These are phyloP conservation scores for Odontocerum albicorne DNA, from an alignment of 2,888 invertebrate genomes.

Conservation along the genomic window DNA sequence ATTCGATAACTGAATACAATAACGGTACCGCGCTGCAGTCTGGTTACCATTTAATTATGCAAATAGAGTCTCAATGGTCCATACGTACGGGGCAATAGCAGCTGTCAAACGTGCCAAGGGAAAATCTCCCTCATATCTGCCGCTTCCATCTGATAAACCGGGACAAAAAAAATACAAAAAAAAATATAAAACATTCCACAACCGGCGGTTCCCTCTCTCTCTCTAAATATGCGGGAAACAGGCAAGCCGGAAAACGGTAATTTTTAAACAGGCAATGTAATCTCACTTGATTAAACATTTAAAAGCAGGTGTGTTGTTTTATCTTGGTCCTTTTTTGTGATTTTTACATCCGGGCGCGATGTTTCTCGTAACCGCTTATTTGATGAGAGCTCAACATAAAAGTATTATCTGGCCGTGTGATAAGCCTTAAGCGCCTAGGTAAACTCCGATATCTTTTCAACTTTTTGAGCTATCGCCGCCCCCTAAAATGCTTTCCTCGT, in stretches of 20 bases:
- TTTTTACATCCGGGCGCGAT: slow-evolving; percentile 13
- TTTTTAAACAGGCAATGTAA: slow-evolving; percentile 29
- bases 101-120: slow-evolving; percentile 27
- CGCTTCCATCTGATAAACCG: slow-evolving; percentile 17
- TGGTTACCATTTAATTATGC: slow-evolving; percentile 62
- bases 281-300: slow-evolving; percentile 33
- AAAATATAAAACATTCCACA: slow-evolving; percentile 5
- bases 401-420: slow-evolving; percentile 4
- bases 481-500: too few species aligned
- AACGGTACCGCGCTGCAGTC: slow-evolving; percentile 43
- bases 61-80: slow-evolving; percentile 48
- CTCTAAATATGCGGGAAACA: slow-evolving; percentile 2
- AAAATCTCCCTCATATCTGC: slow-evolving; percentile 21
- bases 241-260: slow-evolving; percentile 20
- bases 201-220: not conserved
- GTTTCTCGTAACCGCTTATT: slow-evolving; percentile 23
- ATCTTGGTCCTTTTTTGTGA: slow-evolving; percentile 16
- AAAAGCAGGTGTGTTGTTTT: slow-evolving; percentile 25
- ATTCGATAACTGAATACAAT: slow-evolving; percentile 29
- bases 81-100: slow-evolving; percentile 28
- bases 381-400: slow-evolving; percentile 12
- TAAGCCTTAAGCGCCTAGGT: too few species aligned
- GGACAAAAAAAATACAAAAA: slow-evolving; percentile 18
- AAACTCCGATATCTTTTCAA: too few species aligned
- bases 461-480: too few species aligned